These are phyloP conservation scores for Sebastes fasciatus DNA, from an alignment of 2,113 vertebrate species.

Conservation along the genomic window DNA sequence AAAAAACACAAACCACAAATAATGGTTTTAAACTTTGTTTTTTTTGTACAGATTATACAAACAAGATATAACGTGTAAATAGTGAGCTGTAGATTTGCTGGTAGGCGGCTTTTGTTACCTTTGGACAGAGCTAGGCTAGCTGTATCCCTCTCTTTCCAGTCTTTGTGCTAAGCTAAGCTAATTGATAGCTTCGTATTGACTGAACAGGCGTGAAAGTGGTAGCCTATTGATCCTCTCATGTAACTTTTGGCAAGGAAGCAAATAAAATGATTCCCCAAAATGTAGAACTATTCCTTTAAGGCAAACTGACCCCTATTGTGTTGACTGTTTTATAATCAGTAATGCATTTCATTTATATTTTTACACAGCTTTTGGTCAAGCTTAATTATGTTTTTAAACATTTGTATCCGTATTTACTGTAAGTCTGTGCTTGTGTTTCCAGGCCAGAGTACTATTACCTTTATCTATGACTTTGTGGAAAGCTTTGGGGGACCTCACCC, in stretches of 20 bases:
- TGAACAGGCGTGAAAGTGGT: background rate
- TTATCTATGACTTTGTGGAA: constrained; percentile 85
- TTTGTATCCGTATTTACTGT: background rate
- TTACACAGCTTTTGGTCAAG: background rate
- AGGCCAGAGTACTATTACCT: constrained; percentile 82
- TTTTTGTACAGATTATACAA: background rate
- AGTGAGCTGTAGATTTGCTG: no score
- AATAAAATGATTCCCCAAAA: background rate
- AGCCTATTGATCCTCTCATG: background rate
- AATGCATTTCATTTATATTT: background rate
- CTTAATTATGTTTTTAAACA: background rate
- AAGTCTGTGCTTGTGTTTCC: constrained; percentile 33
- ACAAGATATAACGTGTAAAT: background rate
- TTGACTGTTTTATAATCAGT: background rate
- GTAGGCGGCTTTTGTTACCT: background rate
- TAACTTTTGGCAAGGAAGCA: background rate
- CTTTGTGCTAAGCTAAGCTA: background rate
- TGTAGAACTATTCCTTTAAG: background rate
- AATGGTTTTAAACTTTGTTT: background rate
- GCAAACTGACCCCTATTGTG: background rate
- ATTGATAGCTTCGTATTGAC: background rate
- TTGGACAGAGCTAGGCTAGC: background rate
- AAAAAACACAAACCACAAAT: background rate
- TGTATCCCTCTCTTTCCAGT: background rate
- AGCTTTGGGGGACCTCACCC: constrained; percentile 81